Conservation (phyloP, 2,113 vertebrate genomes). For the Delphinus delphis region DNA sequence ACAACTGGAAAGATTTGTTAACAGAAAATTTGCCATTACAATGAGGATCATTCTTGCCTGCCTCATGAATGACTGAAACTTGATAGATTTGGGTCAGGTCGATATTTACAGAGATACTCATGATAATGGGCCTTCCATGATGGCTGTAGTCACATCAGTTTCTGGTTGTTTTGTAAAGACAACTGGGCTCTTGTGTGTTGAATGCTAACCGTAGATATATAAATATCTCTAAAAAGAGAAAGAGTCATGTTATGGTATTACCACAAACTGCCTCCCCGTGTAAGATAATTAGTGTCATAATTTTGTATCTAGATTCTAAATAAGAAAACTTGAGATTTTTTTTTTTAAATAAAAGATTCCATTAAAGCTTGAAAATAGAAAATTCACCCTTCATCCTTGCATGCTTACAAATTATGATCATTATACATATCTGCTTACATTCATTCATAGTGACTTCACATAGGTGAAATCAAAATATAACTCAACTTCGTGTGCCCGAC, state of each 20-base stretch:
- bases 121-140: background rate
- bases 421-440: background rate
- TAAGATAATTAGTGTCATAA: background rate
- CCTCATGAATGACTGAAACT: background rate
- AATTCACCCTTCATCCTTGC: background rate
- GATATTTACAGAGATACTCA: constrained; percentile 13
- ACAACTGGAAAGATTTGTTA: constrained; percentile 49
- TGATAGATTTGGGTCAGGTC: constrained; percentile 19
- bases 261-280: background rate
- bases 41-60: background rate
- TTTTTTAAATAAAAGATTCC: background rate
- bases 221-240: background rate
- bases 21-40: constrained; percentile 18
- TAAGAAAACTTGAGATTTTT: background rate
- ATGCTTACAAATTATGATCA: background rate
- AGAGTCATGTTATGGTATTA: background rate
- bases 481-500: fast-evolving
- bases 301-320: background rate
- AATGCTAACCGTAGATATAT: background rate
- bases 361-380: constrained; percentile 24
- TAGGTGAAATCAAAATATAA: background rate
- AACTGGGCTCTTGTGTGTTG: background rate
- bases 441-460: background rate
- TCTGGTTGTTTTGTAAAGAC: background rate
- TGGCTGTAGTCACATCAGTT: background rate